Percentiles rank a stretch among this genome's conserved stretches.
Conservation (phyloP, 2,888 invertebrate genomes). For the Elgonia sp. region DNA sequence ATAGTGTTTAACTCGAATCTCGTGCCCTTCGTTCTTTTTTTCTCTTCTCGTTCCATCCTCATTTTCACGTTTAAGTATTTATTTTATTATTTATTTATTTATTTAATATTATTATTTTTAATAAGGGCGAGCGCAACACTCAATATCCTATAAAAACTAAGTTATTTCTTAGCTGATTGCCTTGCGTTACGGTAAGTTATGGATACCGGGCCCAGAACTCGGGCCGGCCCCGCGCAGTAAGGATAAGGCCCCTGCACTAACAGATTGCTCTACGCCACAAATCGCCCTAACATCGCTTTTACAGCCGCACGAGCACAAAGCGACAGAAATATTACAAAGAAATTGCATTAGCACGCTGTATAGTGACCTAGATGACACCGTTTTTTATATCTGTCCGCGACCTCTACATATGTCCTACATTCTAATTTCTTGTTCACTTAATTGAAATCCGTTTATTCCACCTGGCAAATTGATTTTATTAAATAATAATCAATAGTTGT, state of each 20-base stretch:
- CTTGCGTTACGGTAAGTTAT: conserved; percentile 86
- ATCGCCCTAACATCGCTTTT: conserved; percentile 67
- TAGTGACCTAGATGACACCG: conserved; percentile 22
- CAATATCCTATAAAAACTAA: conserved; percentile 87
- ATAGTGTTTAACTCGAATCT: conserved; percentile 44
- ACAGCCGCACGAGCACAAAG: conserved; percentile 63
- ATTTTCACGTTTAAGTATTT: conserved; percentile 27
- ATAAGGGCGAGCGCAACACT: conserved; percentile 82
- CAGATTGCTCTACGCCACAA: conserved; percentile 86
- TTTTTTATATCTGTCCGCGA: not conserved
- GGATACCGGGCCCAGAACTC: conserved; percentile 78
- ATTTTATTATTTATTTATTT: conserved; percentile 29
- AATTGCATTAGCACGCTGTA: conserved; percentile 48
- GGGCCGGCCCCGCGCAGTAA: conserved; percentile 84
- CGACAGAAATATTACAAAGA: conserved; percentile 54
- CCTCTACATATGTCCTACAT: not conserved
- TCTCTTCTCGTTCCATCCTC: not conserved
- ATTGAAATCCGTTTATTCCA: no score
- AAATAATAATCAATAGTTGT: no score
- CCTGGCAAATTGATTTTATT: no score
- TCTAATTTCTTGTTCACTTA: not conserved
- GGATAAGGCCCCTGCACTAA: conserved; percentile 87
- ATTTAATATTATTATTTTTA: conserved; percentile 35
- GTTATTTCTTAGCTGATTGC: conserved; percentile 87
- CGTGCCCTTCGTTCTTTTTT: conserved; percentile 27